A percentile compares a stretch with the other conserved stretches of the same genome.
phyloP scores from a whole-genome alignment of 2,888 invertebrate genomes.

The Thalpophila matura region DNA sequence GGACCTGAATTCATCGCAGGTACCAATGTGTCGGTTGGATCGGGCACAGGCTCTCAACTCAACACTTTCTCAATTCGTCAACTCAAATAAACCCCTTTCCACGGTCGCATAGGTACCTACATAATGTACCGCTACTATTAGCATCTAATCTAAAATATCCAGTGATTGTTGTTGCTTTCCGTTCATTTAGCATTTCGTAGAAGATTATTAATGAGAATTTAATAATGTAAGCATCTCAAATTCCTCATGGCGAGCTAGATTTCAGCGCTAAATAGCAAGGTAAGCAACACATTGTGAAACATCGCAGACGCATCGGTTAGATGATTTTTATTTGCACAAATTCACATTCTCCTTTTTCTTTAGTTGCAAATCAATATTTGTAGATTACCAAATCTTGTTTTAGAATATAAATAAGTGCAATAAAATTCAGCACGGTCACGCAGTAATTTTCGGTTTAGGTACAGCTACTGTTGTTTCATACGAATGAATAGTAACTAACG shows the following conservation, averaged over 20 bases:
- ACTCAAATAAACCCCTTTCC: constrained; percentile 6
- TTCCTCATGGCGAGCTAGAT: constrained; percentile 45
- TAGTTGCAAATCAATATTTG: constrained; percentile 5
- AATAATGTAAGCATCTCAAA: constrained; percentile 40
- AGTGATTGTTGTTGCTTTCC: constrained; percentile 11
- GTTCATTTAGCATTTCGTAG: constrained; percentile 19
- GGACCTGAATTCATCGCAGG: background rate
- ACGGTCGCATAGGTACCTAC: too few species aligned
- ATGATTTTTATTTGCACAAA: constrained; percentile 41
- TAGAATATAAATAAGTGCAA: constrained; percentile 32
- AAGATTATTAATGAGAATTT: constrained; percentile 28
- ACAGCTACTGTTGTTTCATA: constrained; percentile 18
- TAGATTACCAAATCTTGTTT: constrained; percentile 29
- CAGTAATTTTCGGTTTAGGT: constrained; percentile 5
- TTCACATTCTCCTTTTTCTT: constrained; percentile 30
- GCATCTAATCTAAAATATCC: too few species aligned
- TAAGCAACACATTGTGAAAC: constrained; percentile 51
- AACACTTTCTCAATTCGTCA: background rate
- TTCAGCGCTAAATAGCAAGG: constrained; percentile 55
- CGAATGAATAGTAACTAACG: background rate
- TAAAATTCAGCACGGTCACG: constrained; percentile 15
- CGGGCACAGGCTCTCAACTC: background rate
- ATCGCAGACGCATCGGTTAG: constrained; percentile 21
- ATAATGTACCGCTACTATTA: too few species aligned
- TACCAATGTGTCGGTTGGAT: constrained; percentile 1